Evolutionary conservation across 2,113 vertebrate genomes (phyloP).

Genomic region (Ictalurus punctatus): DNA sequence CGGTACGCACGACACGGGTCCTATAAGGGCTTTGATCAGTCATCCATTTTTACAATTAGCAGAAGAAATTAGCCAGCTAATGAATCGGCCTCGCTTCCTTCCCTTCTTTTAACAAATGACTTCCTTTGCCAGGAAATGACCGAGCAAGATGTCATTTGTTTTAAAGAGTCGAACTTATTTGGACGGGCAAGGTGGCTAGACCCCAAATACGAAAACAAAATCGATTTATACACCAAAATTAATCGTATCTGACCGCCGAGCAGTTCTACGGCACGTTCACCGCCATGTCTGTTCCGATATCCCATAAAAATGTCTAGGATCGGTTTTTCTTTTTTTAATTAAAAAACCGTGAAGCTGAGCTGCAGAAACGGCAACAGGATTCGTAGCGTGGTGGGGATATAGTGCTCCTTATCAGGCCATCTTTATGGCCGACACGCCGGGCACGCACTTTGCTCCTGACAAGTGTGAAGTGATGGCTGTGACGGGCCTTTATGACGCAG

Average conservation of each 20-base stretch:
- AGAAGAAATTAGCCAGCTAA: neutral
- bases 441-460: conserved; percentile 70
- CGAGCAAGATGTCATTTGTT: neutral
- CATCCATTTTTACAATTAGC: neutral
- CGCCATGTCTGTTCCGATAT: neutral
- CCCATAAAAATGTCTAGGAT: neutral
- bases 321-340: neutral
- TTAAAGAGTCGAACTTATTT: conserved; percentile 14
- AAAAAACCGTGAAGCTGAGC: conserved; percentile 55
- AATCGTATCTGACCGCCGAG: neutral
- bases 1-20: neutral
- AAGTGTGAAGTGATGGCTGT: conserved; percentile 77
- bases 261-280: neutral
- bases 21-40: neutral
- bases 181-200: neutral
- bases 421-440: conserved; percentile 61
- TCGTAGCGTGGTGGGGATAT: conserved; percentile 21
- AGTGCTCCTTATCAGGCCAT: conserved; percentile 61
- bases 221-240: neutral
- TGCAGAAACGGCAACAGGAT: neutral
- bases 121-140: conserved; percentile 46
- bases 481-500: conserved; percentile 61
- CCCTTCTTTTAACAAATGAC: conserved; percentile 10
- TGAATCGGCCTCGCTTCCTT: neutral
- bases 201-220: neutral